These are phyloP conservation scores for Urosaurus nigricauda DNA, from an alignment of 2,797 vertebrate species.

Conservation along the genomic window DNA sequence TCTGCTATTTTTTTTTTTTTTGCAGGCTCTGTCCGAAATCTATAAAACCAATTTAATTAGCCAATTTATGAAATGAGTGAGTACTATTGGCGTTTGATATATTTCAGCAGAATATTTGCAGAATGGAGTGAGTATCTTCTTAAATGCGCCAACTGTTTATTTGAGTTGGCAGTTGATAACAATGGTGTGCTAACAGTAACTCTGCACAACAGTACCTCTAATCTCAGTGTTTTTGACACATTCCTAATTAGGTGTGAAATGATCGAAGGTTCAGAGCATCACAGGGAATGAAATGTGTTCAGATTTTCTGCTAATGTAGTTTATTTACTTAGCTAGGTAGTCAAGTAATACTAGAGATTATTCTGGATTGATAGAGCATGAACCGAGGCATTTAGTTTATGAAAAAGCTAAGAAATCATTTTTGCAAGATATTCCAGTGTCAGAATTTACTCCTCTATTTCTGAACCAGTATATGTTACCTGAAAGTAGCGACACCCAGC, in stretches of 20 bases:
- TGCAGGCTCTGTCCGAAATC: background rate
- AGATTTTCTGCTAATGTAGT: background rate
- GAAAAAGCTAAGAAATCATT: background rate
- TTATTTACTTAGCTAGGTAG: slow-evolving; percentile 14
- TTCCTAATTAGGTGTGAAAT: slow-evolving; percentile 42
- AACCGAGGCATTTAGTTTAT: background rate
- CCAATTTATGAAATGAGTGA: background rate
- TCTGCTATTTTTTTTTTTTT: background rate
- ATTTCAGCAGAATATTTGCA: slow-evolving; percentile 5
- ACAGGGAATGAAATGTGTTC: slow-evolving; percentile 11
- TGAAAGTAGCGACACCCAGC: background rate
- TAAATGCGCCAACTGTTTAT: background rate
- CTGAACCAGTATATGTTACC: background rate
- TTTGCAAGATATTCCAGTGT: background rate
- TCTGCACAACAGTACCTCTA: slow-evolving; percentile 1
- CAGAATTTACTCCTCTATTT: background rate
- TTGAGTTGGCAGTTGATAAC: slow-evolving; percentile 21
- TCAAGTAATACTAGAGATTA: background rate
- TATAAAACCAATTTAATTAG: background rate
- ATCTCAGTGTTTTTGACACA: slow-evolving; percentile 21
- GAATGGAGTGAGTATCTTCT: background rate
- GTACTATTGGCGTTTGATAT: background rate
- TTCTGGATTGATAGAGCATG: slow-evolving; percentile 2
- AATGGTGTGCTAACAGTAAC: slow-evolving; percentile 17
- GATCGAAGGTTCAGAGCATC: slow-evolving; percentile 13